Base-by-base conservation (phyloP, 1,140 invertebrate genomes). In the Dendroctonus valens region DNA sequence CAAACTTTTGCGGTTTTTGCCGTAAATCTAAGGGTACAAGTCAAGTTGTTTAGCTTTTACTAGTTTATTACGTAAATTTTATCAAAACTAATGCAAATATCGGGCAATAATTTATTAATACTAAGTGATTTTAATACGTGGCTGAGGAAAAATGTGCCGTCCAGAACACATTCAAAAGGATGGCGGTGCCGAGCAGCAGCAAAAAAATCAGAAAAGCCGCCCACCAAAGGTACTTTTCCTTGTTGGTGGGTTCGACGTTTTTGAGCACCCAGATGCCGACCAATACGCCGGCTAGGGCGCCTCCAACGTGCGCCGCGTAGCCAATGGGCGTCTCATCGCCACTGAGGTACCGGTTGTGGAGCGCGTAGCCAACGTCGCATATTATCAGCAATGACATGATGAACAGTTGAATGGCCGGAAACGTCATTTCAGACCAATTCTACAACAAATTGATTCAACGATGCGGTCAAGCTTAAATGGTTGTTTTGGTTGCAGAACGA, bases 341-440 rank as follows among this genome's bases (percentile, higher is more conserved):
- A 8, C 82, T 78, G n/a, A 86, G 78, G 74, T 93, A 93, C 7
- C 92, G 83, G 72, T 87, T 85, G 76, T 92, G 88, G n/a, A 94
- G 80, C 1, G 93, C 91, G n/a, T 90, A 88, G 26, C 91, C 91
- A 44, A 94, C 79, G 52, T 73, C 72, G 7, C 49, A 15, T 7
- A n/a, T 50, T 2, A 86, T 87, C 59, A 96, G 82, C 0, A 91
- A 74, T 0, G 93, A 66, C 71, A 95, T 91, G 8, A 91, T 84
- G 39, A 92, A 73, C 12, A 95, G 78, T 70, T 96, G 90, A 0
- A 92, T 79, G 51, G 89, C 83, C 1, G 91, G 90, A 75, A 90
- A 93, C 74, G 93, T 89, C 93, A 96, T 96, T 80, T 97, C 91
- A 44, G 83, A 82, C 89, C 92, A 97, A 78, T 97, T 97, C 90